Evolutionary conservation across 2,888 invertebrate species (phyloP).

Genomic region (Pandemis heparana): DNA sequence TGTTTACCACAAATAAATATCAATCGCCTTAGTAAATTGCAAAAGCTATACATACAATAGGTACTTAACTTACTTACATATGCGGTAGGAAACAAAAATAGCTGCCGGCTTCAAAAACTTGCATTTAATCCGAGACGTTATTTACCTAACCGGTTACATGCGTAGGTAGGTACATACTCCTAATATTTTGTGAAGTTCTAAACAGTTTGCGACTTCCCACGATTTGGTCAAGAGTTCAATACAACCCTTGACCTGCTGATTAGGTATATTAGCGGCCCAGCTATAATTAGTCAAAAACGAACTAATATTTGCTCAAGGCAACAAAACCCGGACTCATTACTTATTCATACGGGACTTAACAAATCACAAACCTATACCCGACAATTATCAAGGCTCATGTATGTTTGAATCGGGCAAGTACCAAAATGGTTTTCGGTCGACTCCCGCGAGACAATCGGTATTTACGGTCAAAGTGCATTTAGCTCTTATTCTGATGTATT

Average conservation of each 20-base stretch:
- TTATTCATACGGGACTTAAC: constrained; percentile 69
- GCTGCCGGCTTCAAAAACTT: no score
- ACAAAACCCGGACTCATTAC: constrained; percentile 50
- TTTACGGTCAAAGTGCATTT: constrained; percentile 57
- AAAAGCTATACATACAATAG: no score
- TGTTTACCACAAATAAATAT: no score
- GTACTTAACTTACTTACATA: no score
- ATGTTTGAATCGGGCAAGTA: constrained; percentile 68
- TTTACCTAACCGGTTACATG: no score
- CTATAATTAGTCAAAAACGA: constrained; percentile 36
- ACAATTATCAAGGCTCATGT: constrained; percentile 76
- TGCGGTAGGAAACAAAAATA: no score
- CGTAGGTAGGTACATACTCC: neutral
- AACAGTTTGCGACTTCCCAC: neutral
- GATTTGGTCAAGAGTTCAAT: constrained; percentile 6
- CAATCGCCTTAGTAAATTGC: no score
- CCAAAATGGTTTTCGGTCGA: constrained; percentile 79
- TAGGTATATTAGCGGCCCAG: constrained; percentile 28
- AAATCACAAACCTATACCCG: constrained; percentile 71
- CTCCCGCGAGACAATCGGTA: constrained; percentile 74
- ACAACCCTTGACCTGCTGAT: constrained; percentile 19
- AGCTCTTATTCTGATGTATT: constrained; percentile 49
- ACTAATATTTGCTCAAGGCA: constrained; percentile 47
- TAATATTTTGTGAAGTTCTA: neutral
- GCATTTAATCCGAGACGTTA: no score